Evolutionary conservation across 2,113 vertebrate species (phyloP).

Genomic region (Lathamus discolor): DNA sequence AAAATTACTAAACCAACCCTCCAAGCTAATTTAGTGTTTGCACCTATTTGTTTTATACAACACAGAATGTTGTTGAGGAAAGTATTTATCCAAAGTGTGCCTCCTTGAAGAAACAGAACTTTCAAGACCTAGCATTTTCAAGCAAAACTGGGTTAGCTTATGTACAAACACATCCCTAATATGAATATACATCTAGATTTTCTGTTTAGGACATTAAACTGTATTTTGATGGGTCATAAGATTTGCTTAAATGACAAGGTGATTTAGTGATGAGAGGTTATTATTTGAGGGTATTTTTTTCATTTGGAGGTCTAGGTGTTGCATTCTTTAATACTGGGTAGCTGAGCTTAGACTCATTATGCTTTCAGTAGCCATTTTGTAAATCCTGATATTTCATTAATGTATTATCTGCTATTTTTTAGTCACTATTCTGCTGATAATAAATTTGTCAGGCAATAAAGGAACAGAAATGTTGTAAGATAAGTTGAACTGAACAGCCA

Average conservation of each 20-base stretch:
- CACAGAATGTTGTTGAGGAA: background rate
- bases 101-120: background rate
- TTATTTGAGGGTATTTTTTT: background rate
- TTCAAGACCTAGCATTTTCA: background rate
- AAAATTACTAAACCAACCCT: background rate
- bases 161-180: background rate
- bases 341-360: background rate
- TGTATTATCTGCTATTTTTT: background rate
- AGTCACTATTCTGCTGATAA: background rate
- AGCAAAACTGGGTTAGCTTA: background rate
- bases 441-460: constrained; percentile 9
- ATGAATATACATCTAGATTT: background rate
- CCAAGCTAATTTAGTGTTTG: background rate
- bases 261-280: background rate
- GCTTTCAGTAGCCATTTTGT: background rate
- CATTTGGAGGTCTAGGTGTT: background rate
- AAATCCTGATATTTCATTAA: background rate
- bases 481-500: background rate
- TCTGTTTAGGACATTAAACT: background rate
- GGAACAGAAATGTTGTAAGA: background rate
- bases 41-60: background rate
- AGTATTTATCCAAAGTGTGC: background rate
- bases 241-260: background rate
- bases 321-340: background rate
- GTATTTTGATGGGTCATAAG: background rate